phyloP scores from a whole-genome alignment of 1,140 invertebrate species.

The Ganaspis sp. region DNA sequence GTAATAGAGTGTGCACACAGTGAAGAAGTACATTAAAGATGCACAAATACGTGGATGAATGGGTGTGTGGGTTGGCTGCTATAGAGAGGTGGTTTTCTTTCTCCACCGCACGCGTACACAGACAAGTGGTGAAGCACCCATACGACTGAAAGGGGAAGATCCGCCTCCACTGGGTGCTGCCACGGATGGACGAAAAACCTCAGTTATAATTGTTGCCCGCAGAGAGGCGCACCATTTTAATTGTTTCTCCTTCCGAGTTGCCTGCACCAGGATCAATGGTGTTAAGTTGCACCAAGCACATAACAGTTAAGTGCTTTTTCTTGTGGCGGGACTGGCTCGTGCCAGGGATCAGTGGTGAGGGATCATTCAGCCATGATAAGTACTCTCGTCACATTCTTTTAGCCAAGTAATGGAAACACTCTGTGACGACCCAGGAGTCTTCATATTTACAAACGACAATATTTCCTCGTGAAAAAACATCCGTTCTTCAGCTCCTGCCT shows the following conservation, averaged over 20 bases:
- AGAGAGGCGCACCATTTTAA: slow-evolving; percentile 65
- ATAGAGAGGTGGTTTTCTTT: slow-evolving; percentile 42
- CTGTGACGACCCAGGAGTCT: not conserved
- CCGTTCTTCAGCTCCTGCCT: not conserved
- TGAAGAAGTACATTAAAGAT: no score
- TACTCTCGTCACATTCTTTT: slow-evolving; percentile 15
- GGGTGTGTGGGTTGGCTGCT: no score
- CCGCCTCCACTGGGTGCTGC: slow-evolving; percentile 64
- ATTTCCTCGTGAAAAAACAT: not conserved
- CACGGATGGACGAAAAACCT: slow-evolving; percentile 72
- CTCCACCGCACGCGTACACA: slow-evolving; percentile 51
- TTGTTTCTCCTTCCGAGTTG: slow-evolving; percentile 41
- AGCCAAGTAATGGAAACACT: slow-evolving; percentile 1
- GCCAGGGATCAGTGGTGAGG: not conserved
- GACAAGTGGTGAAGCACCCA: slow-evolving; percentile 10
- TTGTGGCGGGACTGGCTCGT: slow-evolving; percentile 14
- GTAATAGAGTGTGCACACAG: no score
- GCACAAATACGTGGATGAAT: no score
- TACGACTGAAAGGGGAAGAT: slow-evolving; percentile 47
- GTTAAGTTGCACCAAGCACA: slow-evolving; percentile 17
- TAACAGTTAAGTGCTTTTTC: slow-evolving; percentile 24
- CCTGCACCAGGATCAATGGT: not conserved
- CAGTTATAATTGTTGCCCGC: slow-evolving; percentile 77
- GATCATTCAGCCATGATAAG: slow-evolving; percentile 23
- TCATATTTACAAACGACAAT: not conserved